phyloP scores from a whole-genome alignment of 2,113 vertebrate species.

The Tursiops truncatus region DNA sequence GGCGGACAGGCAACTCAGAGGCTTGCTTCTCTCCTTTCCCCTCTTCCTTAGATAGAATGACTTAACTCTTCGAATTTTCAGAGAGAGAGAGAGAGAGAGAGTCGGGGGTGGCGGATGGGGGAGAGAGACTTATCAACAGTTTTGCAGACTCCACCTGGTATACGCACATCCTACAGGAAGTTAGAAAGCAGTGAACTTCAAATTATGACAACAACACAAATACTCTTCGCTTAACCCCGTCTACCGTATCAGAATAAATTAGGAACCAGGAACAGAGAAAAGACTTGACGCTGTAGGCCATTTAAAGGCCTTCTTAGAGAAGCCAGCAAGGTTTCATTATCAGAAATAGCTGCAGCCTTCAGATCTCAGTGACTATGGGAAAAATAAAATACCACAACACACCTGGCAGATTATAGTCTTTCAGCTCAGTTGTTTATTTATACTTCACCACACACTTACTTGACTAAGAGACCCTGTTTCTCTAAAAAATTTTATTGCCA shows the following conservation, averaged over 20 bases:
- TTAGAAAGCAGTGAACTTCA: not conserved
- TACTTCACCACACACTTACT: not conserved
- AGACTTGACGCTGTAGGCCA: not conserved
- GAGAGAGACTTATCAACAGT: not conserved
- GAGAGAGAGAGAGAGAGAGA: not conserved
- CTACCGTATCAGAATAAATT: constrained; percentile 9
- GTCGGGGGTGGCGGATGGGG: not conserved
- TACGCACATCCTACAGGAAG: not conserved
- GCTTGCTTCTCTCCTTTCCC: constrained; percentile 49
- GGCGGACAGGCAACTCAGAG: constrained; percentile 64
- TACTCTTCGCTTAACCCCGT: not conserved
- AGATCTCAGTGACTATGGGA: not conserved
- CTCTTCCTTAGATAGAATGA: constrained; percentile 63
- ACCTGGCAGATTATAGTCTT: not conserved
- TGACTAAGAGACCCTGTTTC: not conserved
- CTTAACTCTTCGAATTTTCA: constrained; percentile 42
- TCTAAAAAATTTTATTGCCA: not conserved
- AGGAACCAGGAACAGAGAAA: not conserved
- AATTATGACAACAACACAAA: not conserved
- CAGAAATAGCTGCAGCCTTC: constrained; percentile 40
- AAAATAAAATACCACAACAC: not conserved
- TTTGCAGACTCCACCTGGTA: not conserved
- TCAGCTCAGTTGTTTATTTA: not conserved
- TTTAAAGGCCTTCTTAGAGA: not conserved
- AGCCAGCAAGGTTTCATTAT: constrained; percentile 31